Conservation (phyloP, 2,888 invertebrate species). For the Epistrophe eligans region DNA sequence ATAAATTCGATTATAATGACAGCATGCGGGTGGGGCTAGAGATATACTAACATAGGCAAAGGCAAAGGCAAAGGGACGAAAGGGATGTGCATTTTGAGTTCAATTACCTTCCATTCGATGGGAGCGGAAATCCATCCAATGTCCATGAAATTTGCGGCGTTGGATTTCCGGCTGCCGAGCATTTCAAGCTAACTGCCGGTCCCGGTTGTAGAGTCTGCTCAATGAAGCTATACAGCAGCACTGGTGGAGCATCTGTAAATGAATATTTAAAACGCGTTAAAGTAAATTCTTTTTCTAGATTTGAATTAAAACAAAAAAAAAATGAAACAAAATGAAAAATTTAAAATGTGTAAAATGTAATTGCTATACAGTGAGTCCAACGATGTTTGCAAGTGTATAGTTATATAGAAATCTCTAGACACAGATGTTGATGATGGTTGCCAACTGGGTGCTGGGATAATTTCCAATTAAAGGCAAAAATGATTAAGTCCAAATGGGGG, state of each 20-base stretch:
- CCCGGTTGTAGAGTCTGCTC: constrained; percentile 92
- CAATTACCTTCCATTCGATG: constrained; percentile 85
- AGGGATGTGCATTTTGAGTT: constrained; percentile 80
- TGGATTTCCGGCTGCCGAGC: constrained; percentile 91
- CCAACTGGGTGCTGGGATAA: constrained; percentile 59
- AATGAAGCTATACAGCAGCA: constrained; percentile 90
- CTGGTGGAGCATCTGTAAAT: constrained; percentile 90
- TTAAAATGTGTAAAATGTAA: constrained; percentile 42
- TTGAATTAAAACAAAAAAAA: constrained; percentile 1
- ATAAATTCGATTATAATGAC: constrained; percentile 72
- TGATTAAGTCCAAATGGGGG: constrained; percentile 52
- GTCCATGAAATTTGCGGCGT: constrained; percentile 92
- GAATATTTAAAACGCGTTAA: constrained; percentile 69
- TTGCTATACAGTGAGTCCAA: constrained; percentile 28
- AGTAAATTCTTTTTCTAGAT: constrained; percentile 23
- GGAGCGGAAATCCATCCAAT: constrained; percentile 90
- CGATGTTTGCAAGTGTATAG: not conserved
- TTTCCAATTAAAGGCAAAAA: constrained; percentile 63
- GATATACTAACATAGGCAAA: not conserved
- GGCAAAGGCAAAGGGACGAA: not conserved
- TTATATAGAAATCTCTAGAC: constrained; percentile 5
- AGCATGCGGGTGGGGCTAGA: not conserved
- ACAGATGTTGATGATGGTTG: constrained; percentile 11
- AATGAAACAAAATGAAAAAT: not conserved
- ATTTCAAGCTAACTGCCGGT: constrained; percentile 91